Percentiles rank a stretch among this genome's conserved stretches.
Conservation (phyloP, 2,797 vertebrate species). For the Onychomys torridus region DNA sequence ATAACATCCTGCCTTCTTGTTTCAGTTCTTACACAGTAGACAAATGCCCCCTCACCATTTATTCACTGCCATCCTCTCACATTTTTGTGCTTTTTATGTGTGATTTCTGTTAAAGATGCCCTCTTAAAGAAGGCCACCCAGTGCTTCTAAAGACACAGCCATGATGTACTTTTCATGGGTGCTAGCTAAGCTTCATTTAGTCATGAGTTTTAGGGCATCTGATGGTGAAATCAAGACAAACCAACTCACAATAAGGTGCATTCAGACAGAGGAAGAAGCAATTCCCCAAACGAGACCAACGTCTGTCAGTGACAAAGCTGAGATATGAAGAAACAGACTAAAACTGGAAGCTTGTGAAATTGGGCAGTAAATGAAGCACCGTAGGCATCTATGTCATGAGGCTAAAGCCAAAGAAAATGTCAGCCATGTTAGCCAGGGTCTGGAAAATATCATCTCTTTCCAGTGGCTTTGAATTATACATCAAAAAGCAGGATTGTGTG, state of each 20-base stretch:
- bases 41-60: neutral
- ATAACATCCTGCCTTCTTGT: neutral
- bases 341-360: neutral
- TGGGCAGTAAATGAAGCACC: neutral
- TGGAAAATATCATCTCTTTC: neutral
- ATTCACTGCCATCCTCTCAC: neutral
- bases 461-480: neutral
- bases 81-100: neutral
- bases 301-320: neutral
- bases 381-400: neutral
- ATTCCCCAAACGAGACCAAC: neutral
- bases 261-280: neutral
- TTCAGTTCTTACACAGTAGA: neutral
- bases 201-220: neutral
- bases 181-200: neutral
- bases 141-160: neutral
- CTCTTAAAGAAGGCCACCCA: neutral
- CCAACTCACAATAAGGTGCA: neutral
- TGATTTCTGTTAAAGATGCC: neutral
- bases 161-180: neutral
- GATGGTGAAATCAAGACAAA: neutral
- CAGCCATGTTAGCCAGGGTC: neutral
- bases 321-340: neutral
- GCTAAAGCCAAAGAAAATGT: neutral
- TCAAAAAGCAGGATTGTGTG: neutral